Evolutionary conservation across 2,113 vertebrate species (phyloP), one percentile per base, ranked within the genome.

Genomic region (Poecilia latipinna): DNA sequence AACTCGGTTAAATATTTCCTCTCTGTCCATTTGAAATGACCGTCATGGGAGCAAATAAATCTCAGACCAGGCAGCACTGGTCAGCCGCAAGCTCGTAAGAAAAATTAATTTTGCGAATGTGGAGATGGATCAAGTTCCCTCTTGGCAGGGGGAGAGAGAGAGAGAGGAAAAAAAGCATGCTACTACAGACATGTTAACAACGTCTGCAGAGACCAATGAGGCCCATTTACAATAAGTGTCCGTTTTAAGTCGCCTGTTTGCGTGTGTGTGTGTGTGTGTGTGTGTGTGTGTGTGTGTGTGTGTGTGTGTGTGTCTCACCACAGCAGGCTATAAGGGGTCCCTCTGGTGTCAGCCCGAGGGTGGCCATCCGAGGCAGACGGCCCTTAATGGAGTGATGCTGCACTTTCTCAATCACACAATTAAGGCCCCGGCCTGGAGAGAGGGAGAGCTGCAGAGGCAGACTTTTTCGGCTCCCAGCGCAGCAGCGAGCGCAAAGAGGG

Each of bases 341-440:
- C 90, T 90, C 89, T 86, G 83, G 90, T 92, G 93, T 92, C 90
- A 88, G 90, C 84, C 88, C 51, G 85, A 81, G 84, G 76, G 87
- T 70, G 70, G 87, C 85, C 92, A 91, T 94, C 93, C 90, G 91
- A 93, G 86, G 76, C 84, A 84, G 90, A 82, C 89, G 75, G 80
- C 88, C 90, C 92, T 93, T 94, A 92, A 93, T 93, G 77, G 89
- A 89, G 86, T 85, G 81, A 82, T 75, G 91, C 86, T 90, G 88
- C 92, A 92, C 90, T 92, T 91, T 91, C 91, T 94, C 91, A 91
- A 92, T 94, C 94, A 93, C 89, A 82, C 93, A 85, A 93, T 94
- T 94, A 94, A 87, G 91, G 86, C 71, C 75, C 35, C 35, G 67
- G 74, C 82, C 79, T 82, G 78, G 73, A 57, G 51, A 57, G 24